phyloP scores from a whole-genome alignment of 2,797 vertebrate species.

The Takifugu rubripes region DNA sequence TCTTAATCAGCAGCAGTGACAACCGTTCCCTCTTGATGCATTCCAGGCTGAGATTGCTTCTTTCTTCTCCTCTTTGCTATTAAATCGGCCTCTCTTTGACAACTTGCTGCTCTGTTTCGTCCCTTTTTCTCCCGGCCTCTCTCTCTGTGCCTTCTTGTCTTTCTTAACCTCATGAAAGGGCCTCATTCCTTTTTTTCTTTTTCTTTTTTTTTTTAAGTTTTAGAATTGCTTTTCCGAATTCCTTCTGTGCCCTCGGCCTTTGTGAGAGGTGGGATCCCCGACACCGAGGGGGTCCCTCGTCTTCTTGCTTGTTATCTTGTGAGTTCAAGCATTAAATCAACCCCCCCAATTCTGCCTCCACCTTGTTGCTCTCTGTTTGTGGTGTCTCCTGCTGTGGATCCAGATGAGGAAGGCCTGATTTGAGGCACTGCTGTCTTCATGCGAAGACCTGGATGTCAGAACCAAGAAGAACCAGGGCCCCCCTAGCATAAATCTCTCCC shows the following conservation, averaged over 20 bases:
- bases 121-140: not conserved
- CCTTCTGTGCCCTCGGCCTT: constrained; percentile 7
- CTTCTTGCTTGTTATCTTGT: constrained; percentile 6
- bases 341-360: constrained; percentile 30
- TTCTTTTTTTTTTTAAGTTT: constrained; percentile 10
- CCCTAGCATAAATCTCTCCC: constrained; percentile 7
- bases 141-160: constrained; percentile 9
- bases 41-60: constrained; percentile 32
- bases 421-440: constrained; percentile 5
- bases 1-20: constrained; percentile 38
- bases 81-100: constrained; percentile 22
- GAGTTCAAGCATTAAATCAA: too few relatives aligned
- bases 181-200: constrained; percentile 4
- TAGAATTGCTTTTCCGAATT: constrained; percentile 27
- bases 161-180: constrained; percentile 40
- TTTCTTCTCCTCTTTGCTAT: constrained; percentile 11
- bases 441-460: constrained; percentile 14
- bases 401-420: constrained; percentile 35
- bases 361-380: constrained; percentile 23
- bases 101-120: constrained; percentile 5
- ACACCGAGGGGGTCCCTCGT: constrained; percentile 48
- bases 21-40: constrained; percentile 25
- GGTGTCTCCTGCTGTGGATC: constrained; percentile 48
- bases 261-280: constrained; percentile 24
- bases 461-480: constrained; percentile 1